Base-by-base conservation (phyloP, 2,888 invertebrate species). In the Cryptocephalus primarius region DNA sequence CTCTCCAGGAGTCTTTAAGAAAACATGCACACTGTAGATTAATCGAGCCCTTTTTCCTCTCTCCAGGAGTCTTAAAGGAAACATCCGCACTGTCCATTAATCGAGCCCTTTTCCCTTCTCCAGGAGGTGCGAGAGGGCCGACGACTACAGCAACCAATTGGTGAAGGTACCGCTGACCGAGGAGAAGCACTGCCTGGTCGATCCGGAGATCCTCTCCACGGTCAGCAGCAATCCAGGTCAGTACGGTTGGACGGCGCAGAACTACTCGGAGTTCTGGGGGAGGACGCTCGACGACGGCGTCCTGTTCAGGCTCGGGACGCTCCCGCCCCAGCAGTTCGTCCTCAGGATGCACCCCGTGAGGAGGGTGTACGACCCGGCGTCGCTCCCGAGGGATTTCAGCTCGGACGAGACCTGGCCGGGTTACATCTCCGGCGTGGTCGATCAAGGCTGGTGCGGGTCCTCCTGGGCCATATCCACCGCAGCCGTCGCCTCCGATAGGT, bases 391-490 rank as follows among this genome's bases (percentile, higher is more conserved):
- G 10, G 62, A 74, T 39, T 96, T 95, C 66, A 91, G 95, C 65
- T 75, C 90, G 0, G 72, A 87, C 10, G 65, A 72, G 1, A 76
- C 77, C 43, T 95, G 94, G 94, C 79, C 80, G 0, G 73, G 74
- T 1, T 77, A 76, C 57, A 83, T 94, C 43, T 79, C 85, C 0
- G 79, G 77, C 0, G 69, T 87, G 4, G 73, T 76, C 4, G 85
- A 87, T 68, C 87, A 87, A 69, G 81, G 80, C 51, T 81, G 80
- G 80, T 73, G 95, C 64, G 94, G 88, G 1, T 81, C 93, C 0
- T 94, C 93, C 2, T 96, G 95, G 95, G 94, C 92, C 1, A 77
- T 95, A 31, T 86, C 91, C 0, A 86, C 93, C 0, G 83, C 85
- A 9, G 79, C 82, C 10, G 83, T 90, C 36, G 85, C 85, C 45